Evolutionary conservation across 2,888 invertebrate genomes (phyloP), one percentile per base, ranked within the genome.

Genomic region (Orchesella flavescens): DNA sequence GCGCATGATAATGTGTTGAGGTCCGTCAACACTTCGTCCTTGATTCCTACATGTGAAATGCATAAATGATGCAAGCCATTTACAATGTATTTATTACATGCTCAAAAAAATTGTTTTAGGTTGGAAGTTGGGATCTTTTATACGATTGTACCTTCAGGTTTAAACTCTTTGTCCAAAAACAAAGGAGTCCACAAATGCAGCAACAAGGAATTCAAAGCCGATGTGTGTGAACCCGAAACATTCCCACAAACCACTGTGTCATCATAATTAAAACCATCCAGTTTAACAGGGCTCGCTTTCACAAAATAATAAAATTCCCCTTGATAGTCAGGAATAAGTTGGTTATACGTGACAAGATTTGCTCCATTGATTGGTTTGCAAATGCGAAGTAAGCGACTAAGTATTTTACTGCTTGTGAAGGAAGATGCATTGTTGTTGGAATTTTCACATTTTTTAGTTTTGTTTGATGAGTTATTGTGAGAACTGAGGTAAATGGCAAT

Each of bases 111-210:
- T n/a, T n/a, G n/a, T n/a, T n/a, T n/a, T n/a, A n/a, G n/a, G 46
- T 46, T 46, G n/a, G n/a, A n/a, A n/a, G n/a, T n/a, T n/a, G n/a
- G n/a, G n/a, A n/a, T n/a, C n/a, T n/a, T n/a, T n/a, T n/a, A n/a
- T n/a, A n/a, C n/a, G n/a, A n/a, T 46, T 46, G 15, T 10, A 53
- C 53, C 53, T 5, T 53, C 34, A 4, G 78, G 49, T 1, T 69
- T 9, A 9, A n/a, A 59, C n/a, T 78, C 78, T 2, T 71, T 46
- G 0, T 69, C 24, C 13, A 59, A 19, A 15, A 78, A 34, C 0
- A 78, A 59, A 1, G 78, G 71, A 1, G 59, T 61, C 78, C 78
- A 78, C 9, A 69, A 69, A 44, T 71, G n/a, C 1, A 10, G n/a
- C 23, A 78, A 10, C 12, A 78, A 12, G 15, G 15, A 49, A 17